phyloP scores from a whole-genome alignment of 2,888 invertebrate species.

The Corbicula japonica region DNA sequence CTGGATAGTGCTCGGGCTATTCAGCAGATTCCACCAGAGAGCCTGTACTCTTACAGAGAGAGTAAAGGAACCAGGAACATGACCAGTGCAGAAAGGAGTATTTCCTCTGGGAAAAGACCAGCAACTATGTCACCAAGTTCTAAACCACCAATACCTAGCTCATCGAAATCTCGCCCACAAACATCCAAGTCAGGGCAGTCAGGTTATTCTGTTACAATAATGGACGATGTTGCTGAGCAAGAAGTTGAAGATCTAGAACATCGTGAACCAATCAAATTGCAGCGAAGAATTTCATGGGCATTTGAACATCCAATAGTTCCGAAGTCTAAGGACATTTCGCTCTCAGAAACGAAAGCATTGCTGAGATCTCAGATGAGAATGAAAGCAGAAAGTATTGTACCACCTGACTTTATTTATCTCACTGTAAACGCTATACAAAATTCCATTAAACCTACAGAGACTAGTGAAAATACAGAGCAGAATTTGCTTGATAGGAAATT shows the following conservation, averaged over 20 bases:
- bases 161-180: slow-evolving; percentile 67
- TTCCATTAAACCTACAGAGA: slow-evolving; percentile 77
- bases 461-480: slow-evolving; percentile 75
- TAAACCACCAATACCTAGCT: slow-evolving; percentile 68
- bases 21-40: slow-evolving; percentile 69
- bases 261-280: slow-evolving; percentile 60
- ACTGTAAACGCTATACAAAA: slow-evolving; percentile 84
- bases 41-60: slow-evolving; percentile 25
- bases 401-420: slow-evolving; percentile 85
- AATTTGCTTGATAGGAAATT: slow-evolving; percentile 68
- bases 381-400: slow-evolving; percentile 79
- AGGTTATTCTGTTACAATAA: slow-evolving; percentile 74
- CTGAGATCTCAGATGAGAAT: slow-evolving; percentile 84
- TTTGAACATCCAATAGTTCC: slow-evolving; percentile 82
- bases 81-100: slow-evolving; percentile 38
- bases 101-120: slow-evolving; percentile 52
- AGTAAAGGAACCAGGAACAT: slow-evolving; percentile 42
- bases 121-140: slow-evolving; percentile 53
- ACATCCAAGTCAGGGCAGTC: slow-evolving; percentile 73
- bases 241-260: slow-evolving; percentile 58
- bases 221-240: slow-evolving; percentile 73
- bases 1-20: slow-evolving; percentile 78
- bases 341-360: slow-evolving; percentile 84
- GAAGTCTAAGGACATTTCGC: slow-evolving; percentile 76
- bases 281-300: slow-evolving; percentile 84